These are phyloP conservation scores for Hyaena hyaena DNA, from an alignment of 2,113 vertebrate genomes.

Conservation along the genomic window DNA sequence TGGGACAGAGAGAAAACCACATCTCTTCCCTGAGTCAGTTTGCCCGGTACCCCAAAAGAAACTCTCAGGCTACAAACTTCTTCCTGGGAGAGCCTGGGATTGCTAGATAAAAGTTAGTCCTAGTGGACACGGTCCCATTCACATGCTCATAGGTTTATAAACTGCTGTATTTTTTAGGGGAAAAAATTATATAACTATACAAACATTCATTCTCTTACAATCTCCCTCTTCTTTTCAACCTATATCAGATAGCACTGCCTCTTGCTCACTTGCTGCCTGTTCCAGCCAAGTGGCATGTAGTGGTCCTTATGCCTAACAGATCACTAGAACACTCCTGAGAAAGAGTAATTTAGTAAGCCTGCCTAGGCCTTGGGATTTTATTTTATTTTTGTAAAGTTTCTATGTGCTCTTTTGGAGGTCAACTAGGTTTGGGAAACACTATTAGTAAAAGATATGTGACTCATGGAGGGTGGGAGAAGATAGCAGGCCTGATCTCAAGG, in stretches of 20 bases:
- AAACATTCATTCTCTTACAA: constrained; percentile 24
- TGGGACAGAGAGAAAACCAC: background rate
- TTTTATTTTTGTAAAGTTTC: background rate
- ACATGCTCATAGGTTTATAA: constrained; percentile 84
- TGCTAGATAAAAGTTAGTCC: constrained; percentile 48
- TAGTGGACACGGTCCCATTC: constrained; percentile 23
- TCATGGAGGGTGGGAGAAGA: background rate
- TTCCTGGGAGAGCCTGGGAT: constrained; percentile 27
- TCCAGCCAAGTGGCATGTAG: background rate
- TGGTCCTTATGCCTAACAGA: background rate
- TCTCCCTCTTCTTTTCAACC: constrained; percentile 78
- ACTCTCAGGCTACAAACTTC: background rate
- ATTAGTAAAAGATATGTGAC: background rate
- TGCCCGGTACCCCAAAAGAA: background rate
- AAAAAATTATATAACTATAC: background rate
- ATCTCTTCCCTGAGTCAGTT: background rate
- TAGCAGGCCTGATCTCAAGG: background rate
- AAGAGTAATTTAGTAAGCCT: constrained; percentile 1
- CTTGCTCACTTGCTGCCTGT: constrained; percentile 2
- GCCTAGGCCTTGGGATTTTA: background rate
- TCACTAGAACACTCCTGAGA: background rate
- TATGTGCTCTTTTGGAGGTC: background rate
- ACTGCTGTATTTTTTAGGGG: constrained; percentile 81
- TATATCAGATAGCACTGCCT: constrained; percentile 71
- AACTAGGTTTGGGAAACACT: constrained; percentile 3